phyloP scores from a whole-genome alignment of 1,140 invertebrate genomes.

The Wiebesia pumilae region DNA sequence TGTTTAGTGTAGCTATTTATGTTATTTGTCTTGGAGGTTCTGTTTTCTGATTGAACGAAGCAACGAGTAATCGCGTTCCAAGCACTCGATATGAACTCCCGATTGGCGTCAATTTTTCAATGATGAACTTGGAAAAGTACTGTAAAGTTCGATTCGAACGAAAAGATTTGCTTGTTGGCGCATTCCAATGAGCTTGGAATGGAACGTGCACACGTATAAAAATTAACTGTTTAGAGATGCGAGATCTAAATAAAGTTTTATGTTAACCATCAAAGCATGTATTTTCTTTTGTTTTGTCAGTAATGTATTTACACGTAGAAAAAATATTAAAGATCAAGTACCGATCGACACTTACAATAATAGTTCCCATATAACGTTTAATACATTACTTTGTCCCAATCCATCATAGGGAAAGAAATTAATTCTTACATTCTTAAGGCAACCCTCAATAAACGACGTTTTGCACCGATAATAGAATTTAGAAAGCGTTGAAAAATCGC shows the following conservation, averaged over 20 bases:
- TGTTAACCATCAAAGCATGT: slow-evolving; percentile 52
- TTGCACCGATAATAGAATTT: slow-evolving; percentile 52
- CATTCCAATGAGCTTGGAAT: slow-evolving; percentile 30
- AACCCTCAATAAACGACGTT: slow-evolving; percentile 48
- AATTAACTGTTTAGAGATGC: slow-evolving; percentile 35
- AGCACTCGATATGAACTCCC: slow-evolving; percentile 18
- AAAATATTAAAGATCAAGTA: slow-evolving; percentile 54
- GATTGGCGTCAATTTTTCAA: slow-evolving; percentile 29
- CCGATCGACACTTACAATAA: slow-evolving; percentile 51
- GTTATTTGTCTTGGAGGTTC: neutral
- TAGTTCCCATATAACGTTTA: slow-evolving; percentile 51
- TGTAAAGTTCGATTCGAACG: slow-evolving; percentile 38
- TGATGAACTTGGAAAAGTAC: slow-evolving; percentile 43
- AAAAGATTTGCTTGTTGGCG: slow-evolving; percentile 20
- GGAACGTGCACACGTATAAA: slow-evolving; percentile 28
- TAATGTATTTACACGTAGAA: slow-evolving; percentile 55
- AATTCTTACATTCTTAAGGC: slow-evolving; percentile 47
- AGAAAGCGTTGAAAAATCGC: slow-evolving; percentile 55
- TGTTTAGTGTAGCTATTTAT: neutral
- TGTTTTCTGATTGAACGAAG: slow-evolving; percentile 1
- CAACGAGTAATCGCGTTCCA: slow-evolving; percentile 17
- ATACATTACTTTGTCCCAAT: slow-evolving; percentile 52
- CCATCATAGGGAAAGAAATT: slow-evolving; percentile 50
- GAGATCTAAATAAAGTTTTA: slow-evolving; percentile 45
- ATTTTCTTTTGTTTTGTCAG: slow-evolving; percentile 43